Evolutionary conservation across 2,888 invertebrate genomes (phyloP), one percentile per base, ranked within the genome.

Genomic region (Nematopogon swammerdamellus): DNA sequence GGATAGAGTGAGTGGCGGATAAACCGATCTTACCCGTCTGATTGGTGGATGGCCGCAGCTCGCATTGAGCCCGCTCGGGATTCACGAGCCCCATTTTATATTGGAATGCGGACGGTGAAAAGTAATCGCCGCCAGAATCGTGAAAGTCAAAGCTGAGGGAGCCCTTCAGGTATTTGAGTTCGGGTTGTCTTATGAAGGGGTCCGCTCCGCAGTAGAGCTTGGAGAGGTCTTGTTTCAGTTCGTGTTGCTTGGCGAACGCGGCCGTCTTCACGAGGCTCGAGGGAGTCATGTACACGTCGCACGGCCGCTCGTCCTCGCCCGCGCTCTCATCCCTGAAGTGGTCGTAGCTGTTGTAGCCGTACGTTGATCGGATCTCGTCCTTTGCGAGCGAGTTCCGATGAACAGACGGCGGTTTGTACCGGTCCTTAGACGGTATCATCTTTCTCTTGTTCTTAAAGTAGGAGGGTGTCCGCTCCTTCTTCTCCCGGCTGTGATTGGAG

Each of bases 201-300:
- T 65, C 63, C 47, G 63, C 56, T 44, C 65, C 66, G 52, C 68
- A 67, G 50, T 58, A 60, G 52, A 64, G 66, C 60, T 82, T 83
- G 63, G 81, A 68, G 52, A 75, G 63, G 57, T 73, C 73, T 56
- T 80, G 70, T 56, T 77, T 69, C 52, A 76, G 70, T 58, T 83
- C 82, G 59, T 81, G 81, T 51, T 81, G 73, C 63, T 85, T 84
- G 60, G 82, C 84, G 61, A 84, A 83, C 44, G 83, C 84, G 45
- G 85, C 85, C 19, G 86, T 85, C 64, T 86, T 87, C 44, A 85
- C 84, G 51, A 85, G 68, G 60, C 79, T 79, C 55, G 84, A 84
- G 11, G 85, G 85, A 45, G 82, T 81, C 81, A 83, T 75, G 55
- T 68, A 55, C 49, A 42, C 43, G n/a, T 14, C n/a, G 36, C 11